Base-by-base conservation (phyloP, 2,113 vertebrate genomes). In the Semnornis frantzii region DNA sequence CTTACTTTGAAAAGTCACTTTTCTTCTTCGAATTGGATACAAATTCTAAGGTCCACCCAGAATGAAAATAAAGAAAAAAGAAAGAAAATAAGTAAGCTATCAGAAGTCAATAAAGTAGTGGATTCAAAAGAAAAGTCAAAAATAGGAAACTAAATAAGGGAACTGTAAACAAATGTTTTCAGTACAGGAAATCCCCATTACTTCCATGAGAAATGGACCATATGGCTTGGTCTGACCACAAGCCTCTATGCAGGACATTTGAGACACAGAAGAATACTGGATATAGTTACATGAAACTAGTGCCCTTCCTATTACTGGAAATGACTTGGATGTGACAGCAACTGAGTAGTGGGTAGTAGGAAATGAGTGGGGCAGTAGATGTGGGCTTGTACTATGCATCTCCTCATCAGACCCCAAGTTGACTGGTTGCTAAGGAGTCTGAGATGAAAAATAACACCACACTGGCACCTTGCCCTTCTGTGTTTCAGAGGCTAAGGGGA, bases 1-100 rank as follows among this genome's bases (percentile, higher is more conserved):
- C 97, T 96, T 91, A 97, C 97, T 91, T 90, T 52, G 87, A 15
- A 87, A 94, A 58, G 48, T 48, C 33, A 63, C 50, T 16, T 3
- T 10, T 71, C 50, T 82, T 95, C 48, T 81, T 86, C 0, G 1
- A 62, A 13, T 44, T 63, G 58, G 54, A 50, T 23, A 95, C 87
- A 86, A 93, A 93, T 23, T 78, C 97, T 97, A 75, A 80, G 25
- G 68, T 64, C 18, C 72, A 87, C 30, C 24, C 75, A 85, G 39
- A 81, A 93, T 64, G 8, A 79, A 63, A 58, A 65, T 5, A 60
- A 78, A 75, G 5, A 65, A 66, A 55, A n/a, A 44, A 24, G 3
- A 59, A 60, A 71, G 15, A 66, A 46, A 68, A 33, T 3, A 85
- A 71, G 91, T 48, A 76, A 93, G 55, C 9, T 8, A 60, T 31